Conservation (phyloP, 2,888 invertebrate species). For the Holacanthella duospinosa region DNA sequence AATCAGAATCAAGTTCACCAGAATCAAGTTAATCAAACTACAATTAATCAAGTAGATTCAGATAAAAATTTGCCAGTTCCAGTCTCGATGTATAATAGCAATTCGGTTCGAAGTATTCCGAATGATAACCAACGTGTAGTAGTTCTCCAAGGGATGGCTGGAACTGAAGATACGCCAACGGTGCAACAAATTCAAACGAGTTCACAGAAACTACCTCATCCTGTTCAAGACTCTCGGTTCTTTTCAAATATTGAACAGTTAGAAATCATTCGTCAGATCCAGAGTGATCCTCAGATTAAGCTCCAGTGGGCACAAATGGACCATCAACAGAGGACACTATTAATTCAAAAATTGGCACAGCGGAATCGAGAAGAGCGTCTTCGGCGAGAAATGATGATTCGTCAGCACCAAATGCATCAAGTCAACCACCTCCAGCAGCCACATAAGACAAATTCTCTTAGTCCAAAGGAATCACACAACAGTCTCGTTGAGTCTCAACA, state of each 20-base stretch:
- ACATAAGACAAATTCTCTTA: not conserved
- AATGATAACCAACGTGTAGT: not conserved
- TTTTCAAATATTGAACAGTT: constrained; percentile 19
- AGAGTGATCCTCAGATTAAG: constrained; percentile 33
- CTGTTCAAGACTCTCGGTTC: not conserved
- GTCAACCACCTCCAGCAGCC: constrained; percentile 15
- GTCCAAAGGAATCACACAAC: not conserved
- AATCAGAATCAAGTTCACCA: too few relatives aligned
- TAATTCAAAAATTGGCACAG: constrained; percentile 35
- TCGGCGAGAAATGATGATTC: constrained; percentile 30
- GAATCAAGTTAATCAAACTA: too few relatives aligned
- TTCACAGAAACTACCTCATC: not conserved
- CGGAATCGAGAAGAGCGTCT: constrained; percentile 33
- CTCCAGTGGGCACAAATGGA: constrained; percentile 37
- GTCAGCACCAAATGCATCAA: constrained; percentile 31
- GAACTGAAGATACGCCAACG: not conserved
- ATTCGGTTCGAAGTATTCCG: not conserved
- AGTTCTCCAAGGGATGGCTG: not conserved
- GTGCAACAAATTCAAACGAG: constrained; percentile 4
- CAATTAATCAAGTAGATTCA: not conserved
- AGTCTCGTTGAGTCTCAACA: constrained; percentile 9
- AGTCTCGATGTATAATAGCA: not conserved
- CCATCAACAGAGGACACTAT: constrained; percentile 24
- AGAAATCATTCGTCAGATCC: constrained; percentile 35
- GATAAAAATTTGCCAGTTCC: not conserved